Evolutionary conservation across 2,797 vertebrate species (phyloP).

Genomic region (Poecilia gillii): DNA sequence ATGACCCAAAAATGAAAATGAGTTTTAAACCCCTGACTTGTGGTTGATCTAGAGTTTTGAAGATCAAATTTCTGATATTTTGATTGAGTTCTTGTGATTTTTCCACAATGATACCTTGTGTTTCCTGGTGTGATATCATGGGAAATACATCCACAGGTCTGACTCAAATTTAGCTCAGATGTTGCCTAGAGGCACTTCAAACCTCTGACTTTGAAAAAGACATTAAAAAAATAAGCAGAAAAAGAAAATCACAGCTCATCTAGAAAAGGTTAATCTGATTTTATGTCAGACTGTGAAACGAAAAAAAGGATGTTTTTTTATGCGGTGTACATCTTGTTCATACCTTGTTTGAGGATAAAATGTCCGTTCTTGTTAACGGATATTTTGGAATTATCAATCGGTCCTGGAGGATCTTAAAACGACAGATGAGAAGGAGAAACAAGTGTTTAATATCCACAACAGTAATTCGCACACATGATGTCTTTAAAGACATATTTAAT

Average conservation of each 20-base stretch:
- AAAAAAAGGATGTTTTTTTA: not conserved
- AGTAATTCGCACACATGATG: not conserved
- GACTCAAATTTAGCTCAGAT: not conserved
- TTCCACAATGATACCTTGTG: no score
- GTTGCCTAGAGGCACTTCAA: not conserved
- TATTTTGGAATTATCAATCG: constrained; percentile 97
- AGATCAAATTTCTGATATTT: not conserved
- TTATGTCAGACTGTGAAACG: no score
- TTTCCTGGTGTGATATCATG: not conserved
- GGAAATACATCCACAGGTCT: not conserved
- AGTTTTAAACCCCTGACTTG: no score
- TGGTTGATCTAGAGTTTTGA: not conserved
- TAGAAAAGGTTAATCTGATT: not conserved
- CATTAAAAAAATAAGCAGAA: not conserved
- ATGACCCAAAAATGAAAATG: no score
- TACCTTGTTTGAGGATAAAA: constrained; percentile 94
- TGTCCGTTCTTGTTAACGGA: constrained; percentile 91
- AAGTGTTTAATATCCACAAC: constrained; percentile 10
- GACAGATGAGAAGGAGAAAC: constrained; percentile 45
- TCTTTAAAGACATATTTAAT: constrained; percentile 17
- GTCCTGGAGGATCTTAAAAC: constrained; percentile 90
- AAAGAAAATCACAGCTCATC: not conserved
- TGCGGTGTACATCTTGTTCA: not conserved
- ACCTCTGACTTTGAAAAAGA: not conserved
- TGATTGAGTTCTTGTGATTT: not conserved